Evolutionary conservation across 2,113 vertebrate species (phyloP).

Genomic region (Micronycteris hirsuta): DNA sequence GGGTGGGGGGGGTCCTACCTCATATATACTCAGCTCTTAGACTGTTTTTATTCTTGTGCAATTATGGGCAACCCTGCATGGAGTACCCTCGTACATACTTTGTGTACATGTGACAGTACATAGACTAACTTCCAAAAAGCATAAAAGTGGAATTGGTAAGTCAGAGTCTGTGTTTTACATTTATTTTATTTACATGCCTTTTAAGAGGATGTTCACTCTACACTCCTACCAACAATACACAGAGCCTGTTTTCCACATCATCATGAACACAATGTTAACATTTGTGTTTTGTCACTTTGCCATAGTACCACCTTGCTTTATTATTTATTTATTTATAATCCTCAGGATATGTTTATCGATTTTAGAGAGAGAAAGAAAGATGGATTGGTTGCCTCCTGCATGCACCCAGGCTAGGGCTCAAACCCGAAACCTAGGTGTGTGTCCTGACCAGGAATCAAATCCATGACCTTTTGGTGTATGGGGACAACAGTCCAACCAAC

Average conservation of each 20-base stretch:
- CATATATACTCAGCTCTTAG: not conserved
- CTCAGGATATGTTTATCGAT: too few relatives aligned
- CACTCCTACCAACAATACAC: not conserved
- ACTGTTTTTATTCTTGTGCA: not conserved
- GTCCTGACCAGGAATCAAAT: too few relatives aligned
- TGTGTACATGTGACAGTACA: not conserved
- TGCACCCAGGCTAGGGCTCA: too few relatives aligned
- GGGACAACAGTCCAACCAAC: not conserved
- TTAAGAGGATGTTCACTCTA: not conserved
- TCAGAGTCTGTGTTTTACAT: not conserved
- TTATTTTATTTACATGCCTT: slow-evolving; percentile 14
- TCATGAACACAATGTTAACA: not conserved
- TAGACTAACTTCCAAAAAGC: not conserved
- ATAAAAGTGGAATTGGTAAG: not conserved
- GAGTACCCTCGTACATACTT: not conserved
- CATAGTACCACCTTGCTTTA: not conserved
- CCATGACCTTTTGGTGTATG: not conserved
- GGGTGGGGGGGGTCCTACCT: too few relatives aligned
- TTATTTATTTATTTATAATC: too few relatives aligned
- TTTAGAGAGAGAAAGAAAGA: not conserved
- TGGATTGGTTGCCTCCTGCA: not conserved
- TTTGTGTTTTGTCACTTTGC: slow-evolving; percentile 28
- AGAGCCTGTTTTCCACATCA: not conserved
- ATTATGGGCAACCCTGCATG: not conserved
- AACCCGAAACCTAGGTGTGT: not conserved